Conservation (phyloP, 2,113 vertebrate species). For the Mugil cephalus region DNA sequence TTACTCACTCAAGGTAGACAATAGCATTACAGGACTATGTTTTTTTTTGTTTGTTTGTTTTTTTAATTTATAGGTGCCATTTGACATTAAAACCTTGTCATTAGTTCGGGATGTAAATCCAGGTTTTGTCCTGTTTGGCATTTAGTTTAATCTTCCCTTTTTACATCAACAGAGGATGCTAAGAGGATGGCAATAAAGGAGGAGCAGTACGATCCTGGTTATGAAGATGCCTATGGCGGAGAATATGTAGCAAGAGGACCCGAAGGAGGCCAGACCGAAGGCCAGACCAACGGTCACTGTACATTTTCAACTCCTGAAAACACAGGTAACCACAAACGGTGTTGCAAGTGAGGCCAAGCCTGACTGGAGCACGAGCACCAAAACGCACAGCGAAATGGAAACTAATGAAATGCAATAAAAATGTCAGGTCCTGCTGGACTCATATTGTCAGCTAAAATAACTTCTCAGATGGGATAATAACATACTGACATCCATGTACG, state of each 20-base stretch:
- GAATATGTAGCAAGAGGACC: constrained; percentile 80
- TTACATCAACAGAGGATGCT: constrained; percentile 88
- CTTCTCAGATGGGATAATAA: no score
- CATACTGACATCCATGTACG: no score
- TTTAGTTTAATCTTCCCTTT: neutral
- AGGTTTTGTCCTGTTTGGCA: neutral
- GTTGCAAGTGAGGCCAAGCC: neutral
- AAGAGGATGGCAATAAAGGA: constrained; percentile 97
- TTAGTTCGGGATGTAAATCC: neutral
- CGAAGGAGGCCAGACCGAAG: constrained; percentile 42
- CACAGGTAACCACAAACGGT: constrained; percentile 76
- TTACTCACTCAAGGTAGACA: neutral
- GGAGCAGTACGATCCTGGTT: constrained; percentile 96
- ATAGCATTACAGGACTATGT: no score
- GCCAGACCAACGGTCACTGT: constrained; percentile 83
- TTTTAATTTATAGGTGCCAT: no score
- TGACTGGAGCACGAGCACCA: neutral
- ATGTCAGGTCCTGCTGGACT: no score
- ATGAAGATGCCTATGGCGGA: constrained; percentile 93
- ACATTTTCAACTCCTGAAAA: constrained; percentile 82
- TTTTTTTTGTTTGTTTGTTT: no score
- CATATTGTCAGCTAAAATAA: no score
- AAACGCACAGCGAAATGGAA: no score
- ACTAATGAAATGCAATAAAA: no score
- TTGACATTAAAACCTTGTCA: neutral